Evolutionary conservation across 2,113 vertebrate genomes (phyloP).

Genomic region (Pipra filicauda): DNA sequence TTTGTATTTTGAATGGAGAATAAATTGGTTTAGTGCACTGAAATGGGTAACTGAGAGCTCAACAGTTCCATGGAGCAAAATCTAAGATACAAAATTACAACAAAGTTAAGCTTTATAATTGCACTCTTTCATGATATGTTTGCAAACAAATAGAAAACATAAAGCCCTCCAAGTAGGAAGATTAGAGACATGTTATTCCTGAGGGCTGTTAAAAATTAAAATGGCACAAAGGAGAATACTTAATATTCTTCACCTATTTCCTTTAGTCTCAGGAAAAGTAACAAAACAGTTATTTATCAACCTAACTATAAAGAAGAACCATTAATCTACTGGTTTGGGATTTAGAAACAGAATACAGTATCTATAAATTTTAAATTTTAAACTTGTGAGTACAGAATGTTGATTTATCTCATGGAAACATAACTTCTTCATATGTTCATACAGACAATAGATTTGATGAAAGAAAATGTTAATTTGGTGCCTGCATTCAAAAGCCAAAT

Average conservation of each 20-base stretch:
- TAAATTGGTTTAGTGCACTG: not conserved
- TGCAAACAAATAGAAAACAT: constrained; percentile 42
- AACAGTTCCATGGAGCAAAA: not conserved
- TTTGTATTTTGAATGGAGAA: constrained; percentile 4
- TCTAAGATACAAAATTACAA: not conserved
- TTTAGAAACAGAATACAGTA: not conserved
- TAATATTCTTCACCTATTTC: not conserved
- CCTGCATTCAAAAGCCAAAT: not conserved
- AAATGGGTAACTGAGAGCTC: not conserved
- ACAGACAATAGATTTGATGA: not conserved
- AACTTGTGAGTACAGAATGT: not conserved
- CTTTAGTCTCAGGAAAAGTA: not conserved
- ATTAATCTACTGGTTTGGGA: not conserved
- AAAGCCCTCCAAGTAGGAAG: not conserved
- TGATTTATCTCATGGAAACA: not conserved
- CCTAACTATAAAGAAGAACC: not conserved
- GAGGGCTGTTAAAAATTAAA: not conserved
- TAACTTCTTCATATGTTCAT: not conserved
- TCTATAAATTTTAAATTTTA: not conserved
- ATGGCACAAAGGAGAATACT: not conserved
- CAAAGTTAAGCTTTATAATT: constrained; percentile 1
- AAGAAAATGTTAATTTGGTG: not conserved
- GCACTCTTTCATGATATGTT: not conserved
- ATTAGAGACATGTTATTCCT: not conserved
- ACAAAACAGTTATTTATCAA: not conserved